Evolutionary conservation across 2,888 invertebrate genomes (phyloP), one percentile per base, ranked within the genome.

Genomic region (Trissonchulus sp.): DNA sequence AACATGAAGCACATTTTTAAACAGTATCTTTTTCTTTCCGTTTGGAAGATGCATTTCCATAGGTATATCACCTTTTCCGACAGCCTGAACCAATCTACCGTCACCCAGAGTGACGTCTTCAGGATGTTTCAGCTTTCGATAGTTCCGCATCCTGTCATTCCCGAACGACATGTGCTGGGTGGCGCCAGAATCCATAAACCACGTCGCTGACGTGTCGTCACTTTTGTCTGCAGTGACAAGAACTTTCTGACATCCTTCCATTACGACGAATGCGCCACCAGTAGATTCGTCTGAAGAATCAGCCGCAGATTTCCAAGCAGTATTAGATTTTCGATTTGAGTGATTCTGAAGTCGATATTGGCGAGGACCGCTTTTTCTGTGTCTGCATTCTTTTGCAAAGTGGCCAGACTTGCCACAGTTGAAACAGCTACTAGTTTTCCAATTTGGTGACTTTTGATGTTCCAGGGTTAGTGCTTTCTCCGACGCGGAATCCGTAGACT

Each of bases 151-250:
- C 65, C 65, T 15, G n/a, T 63, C 31, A 3, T 31, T 18, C 30
- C 31, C n/a, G n/a, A 30, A 30, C 30, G 65, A 63, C 65, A 63
- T 63, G 30, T 63, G 65, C n/a, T 18, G n/a, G 65, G 65, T 63
- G 3, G 65, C 65, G 8, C 65, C 65, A 63, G 65, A 63, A 63
- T 63, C 65, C 8, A 63, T 31, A 8, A 63, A 28, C 65, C 65
- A 63, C 65, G 31, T n/a, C 28, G n/a, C 65, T 31, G n/a, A 23
- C n/a, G 65, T n/a, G 8, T 63, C 28, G 31, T 63, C 15, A n/a
- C 65, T 31, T 28, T 63, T 31, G n/a, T 63, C 65, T 28, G 15
- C 28, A 30, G 48, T 48, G 23, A 48, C 8, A 48, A 48, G 48
- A 48, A 48, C 48, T 23, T 48, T 48, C 23, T 48, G 48, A 23